Evolutionary conservation across 2,888 invertebrate genomes (phyloP), one percentile per base, ranked within the genome.

Genomic region (Erebia aethiops): DNA sequence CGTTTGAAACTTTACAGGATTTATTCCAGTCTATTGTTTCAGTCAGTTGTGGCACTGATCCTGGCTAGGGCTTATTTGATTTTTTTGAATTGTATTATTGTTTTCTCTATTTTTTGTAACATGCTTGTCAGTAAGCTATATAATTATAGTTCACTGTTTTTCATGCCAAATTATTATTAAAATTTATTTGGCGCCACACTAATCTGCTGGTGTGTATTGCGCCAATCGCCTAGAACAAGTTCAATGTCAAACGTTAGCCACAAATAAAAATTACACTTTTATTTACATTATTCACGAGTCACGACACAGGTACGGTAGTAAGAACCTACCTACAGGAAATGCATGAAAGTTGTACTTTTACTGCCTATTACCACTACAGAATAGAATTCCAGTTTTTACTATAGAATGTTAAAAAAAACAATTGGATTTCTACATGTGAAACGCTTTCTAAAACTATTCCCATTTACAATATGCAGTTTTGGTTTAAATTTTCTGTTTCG

Each of bases 261-360:
- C n/a, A 35, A 16, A 61, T 67, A 69, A 56, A 61, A 69, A 58
- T 64, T 46, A 49, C 58, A 67, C 46, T 63, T 26, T 67, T 64
- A 71, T 71, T 26, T 41, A 56, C 71, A 65, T 71, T 64, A 35
- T 51, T 64, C 69, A 67, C 57, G 54, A 26, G 60, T 67, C 71
- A 67, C 61, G 52, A n/a, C 16, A 64, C 14, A 21, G n/a, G 10
- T 10, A 46, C 60, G 10, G 60, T 11, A 4, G 46, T 46, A 46
- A 18, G 5, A 5, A 13, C 64, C 13, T 41, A 49, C 43, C 26
- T 58, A 63, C 69, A 67, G 67, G 67, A 72, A 72, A 72, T 64
- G 67, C 41, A 67, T 56, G 16, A 21, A 62, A 69, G 65, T 69
- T 71, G 66, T 52, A 52, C 46, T 66, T 65, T 66, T 52, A 72